A percentile compares a stretch with the other conserved stretches of the same genome.
Evolutionary conservation across 2,888 invertebrate species (phyloP).

Genomic region (Agrochola macilenta): DNA sequence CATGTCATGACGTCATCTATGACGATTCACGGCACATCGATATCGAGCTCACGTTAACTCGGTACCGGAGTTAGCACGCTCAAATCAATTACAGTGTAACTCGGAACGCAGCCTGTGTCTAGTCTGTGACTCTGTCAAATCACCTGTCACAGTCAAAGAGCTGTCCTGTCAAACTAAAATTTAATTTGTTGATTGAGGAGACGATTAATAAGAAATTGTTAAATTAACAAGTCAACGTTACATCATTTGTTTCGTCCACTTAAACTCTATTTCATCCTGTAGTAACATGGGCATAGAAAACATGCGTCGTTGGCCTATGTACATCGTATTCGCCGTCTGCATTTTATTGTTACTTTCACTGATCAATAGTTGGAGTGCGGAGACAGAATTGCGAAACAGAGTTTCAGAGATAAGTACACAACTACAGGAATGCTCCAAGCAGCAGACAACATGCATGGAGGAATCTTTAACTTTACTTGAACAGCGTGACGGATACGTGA

Average conservation of each 20-base stretch:
- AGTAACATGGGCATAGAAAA: slow-evolving; percentile 87
- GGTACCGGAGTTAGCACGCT: no score
- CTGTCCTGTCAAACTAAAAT: slow-evolving; percentile 17
- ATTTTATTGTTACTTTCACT: slow-evolving; percentile 87
- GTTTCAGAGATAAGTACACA: slow-evolving; percentile 81
- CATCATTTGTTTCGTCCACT: slow-evolving; percentile 21
- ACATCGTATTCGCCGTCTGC: slow-evolving; percentile 85
- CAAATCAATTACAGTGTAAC: no score
- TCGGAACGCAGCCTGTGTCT: no score
- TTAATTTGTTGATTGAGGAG: slow-evolving; percentile 28
- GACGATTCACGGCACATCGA: no score
- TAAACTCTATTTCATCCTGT: slow-evolving; percentile 35
- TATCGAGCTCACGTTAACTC: no score
- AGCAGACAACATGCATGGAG: slow-evolving; percentile 85
- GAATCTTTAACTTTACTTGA: slow-evolving; percentile 84
- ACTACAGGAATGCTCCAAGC: slow-evolving; percentile 85
- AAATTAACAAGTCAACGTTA: slow-evolving; percentile 36
- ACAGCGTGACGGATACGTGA: slow-evolving; percentile 82
- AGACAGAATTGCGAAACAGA: slow-evolving; percentile 83
- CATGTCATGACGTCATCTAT: no score
- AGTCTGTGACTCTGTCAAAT: neutral
- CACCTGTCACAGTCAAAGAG: neutral
- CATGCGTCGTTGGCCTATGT: slow-evolving; percentile 89
- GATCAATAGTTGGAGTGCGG: slow-evolving; percentile 87
- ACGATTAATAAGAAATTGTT: neutral